Evolutionary conservation across 1,140 invertebrate genomes (phyloP).

Genomic region (Tetraneura akinire): DNA sequence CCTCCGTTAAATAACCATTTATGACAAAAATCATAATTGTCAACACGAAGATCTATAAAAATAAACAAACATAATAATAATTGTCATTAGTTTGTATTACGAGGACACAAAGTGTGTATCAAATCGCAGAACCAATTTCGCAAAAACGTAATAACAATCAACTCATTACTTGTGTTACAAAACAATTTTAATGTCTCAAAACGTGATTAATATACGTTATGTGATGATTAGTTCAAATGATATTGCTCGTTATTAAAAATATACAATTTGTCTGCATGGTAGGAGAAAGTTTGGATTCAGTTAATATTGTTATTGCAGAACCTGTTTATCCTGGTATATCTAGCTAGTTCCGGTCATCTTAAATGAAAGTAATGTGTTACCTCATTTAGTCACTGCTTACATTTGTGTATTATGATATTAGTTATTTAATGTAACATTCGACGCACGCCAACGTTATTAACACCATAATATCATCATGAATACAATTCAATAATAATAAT

Average conservation of each 20-base stretch:
- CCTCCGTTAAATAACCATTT: background rate
- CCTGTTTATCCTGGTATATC: slow-evolving; percentile 38
- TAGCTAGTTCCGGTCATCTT: slow-evolving; percentile 47
- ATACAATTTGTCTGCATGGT: slow-evolving; percentile 4
- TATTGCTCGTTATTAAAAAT: background rate
- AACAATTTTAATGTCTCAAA: slow-evolving; percentile 6
- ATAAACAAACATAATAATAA: background rate
- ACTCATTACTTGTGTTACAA: background rate
- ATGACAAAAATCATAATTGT: background rate
- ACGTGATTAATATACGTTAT: slow-evolving; percentile 19
- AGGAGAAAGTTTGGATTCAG: slow-evolving; percentile 32
- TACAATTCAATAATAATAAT: background rate
- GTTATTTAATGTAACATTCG: slow-evolving; percentile 7
- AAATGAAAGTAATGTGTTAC: slow-evolving; percentile 49
- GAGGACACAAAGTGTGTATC: background rate
- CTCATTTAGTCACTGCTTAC: slow-evolving; percentile 29
- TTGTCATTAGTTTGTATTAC: background rate
- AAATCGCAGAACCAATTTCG: slow-evolving; percentile 28
- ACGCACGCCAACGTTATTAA: background rate
- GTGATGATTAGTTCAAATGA: slow-evolving; percentile 13
- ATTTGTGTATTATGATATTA: background rate
- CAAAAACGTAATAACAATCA: background rate
- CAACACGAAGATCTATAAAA: slow-evolving; percentile 13
- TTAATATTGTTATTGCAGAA: slow-evolving; percentile 39
- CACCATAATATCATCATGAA: background rate